A percentile compares a stretch with the other conserved stretches of the same genome.
Conservation (phyloP, 2,888 invertebrate genomes). For the Drosophila buzzatii region DNA sequence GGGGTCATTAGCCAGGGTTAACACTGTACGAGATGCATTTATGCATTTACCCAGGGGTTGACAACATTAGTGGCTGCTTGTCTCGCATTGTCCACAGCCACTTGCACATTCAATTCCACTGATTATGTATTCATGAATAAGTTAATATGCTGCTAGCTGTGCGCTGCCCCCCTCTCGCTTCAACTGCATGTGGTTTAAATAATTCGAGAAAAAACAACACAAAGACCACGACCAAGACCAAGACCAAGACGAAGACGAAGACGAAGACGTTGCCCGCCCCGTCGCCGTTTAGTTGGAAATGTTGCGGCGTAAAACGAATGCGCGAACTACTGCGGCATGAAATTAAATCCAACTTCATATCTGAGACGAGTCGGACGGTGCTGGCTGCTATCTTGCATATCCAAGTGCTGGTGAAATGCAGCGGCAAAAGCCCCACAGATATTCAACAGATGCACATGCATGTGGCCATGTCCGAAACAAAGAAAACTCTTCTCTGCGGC, state of each 20-base stretch:
- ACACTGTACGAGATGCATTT: conserved; percentile 21
- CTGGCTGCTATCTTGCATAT: conserved; percentile 75
- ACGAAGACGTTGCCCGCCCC: conserved; percentile 34
- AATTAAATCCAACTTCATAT: conserved; percentile 82
- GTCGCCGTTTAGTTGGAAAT: conserved; percentile 72
- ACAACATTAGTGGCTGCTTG: conserved; percentile 67
- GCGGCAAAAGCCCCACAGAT: conserved; percentile 54
- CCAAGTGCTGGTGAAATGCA: conserved; percentile 75
- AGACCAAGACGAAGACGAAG: conserved; percentile 23
- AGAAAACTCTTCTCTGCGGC: conserved; percentile 72
- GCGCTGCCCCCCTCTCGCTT: conserved; percentile 1
- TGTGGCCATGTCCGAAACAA: conserved; percentile 76
- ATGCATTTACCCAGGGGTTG: conserved; percentile 61
- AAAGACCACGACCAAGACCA: conserved; percentile 4
- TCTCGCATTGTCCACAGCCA: conserved; percentile 40
- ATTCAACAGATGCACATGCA: conserved; percentile 72
- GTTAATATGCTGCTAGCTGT: conserved; percentile 50
- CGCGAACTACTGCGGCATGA: conserved; percentile 83
- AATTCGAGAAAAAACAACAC: conserved; percentile 22
- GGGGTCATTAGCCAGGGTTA: conserved; percentile 73
- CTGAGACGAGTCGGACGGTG: conserved; percentile 43
- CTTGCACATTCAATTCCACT: conserved; percentile 52
- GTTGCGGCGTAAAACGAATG: conserved; percentile 71
- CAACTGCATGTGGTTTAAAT: conserved; percentile 46
- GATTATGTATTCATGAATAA: conserved; percentile 78